Evolutionary conservation across 2,797 vertebrate species (phyloP), one percentile per base, ranked within the genome.

Genomic region (Acanthurus tractus): DNA sequence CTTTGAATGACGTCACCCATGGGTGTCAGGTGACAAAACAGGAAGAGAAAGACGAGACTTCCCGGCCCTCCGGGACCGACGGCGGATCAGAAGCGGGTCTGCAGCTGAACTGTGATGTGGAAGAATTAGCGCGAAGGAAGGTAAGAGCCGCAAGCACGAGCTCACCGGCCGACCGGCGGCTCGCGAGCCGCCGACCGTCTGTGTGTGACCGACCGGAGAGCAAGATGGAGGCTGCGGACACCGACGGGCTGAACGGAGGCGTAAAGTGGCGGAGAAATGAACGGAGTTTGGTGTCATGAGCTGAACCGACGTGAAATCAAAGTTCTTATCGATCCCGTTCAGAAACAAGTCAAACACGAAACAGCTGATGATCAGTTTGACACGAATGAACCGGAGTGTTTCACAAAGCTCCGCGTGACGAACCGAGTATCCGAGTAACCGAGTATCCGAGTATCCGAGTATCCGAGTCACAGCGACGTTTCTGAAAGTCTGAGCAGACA

Each of bases 21-120:
- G 0, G 4, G 6, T 7, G 83, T 92, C 92, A 88, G 57, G 62
- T 92, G 93, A 91, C 88, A 71, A 85, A 90, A 86, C 73, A 66
- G 76, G 84, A 88, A 80, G 56, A n/a, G 23, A n/a, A 1, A 22
- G 17, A 25, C 5, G 9, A 49, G 44, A 20, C 8, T 22, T 52
- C 62, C 23, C 7, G 58, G 63, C 45, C 0, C 29, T 46, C 40
- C 40, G 15, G 25, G 64, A 61, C 29, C 50, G n/a, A 23, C 49
- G 15, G 40, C 8, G 20, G 20, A 40, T 5, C 59, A 7, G 64
- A 58, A 54, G 53, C 50, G 42, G 78, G 61, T 38, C 3, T n/a
- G 59, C 38, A 67, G 65, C 77, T 75, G 71, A 63, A 50, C 72
- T 71, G 66, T 48, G 56, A 63, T 57, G 58, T 78, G 46, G 79